Conservation (phyloP, 2,113 vertebrate species). For the Semicossyphus pulcher region DNA sequence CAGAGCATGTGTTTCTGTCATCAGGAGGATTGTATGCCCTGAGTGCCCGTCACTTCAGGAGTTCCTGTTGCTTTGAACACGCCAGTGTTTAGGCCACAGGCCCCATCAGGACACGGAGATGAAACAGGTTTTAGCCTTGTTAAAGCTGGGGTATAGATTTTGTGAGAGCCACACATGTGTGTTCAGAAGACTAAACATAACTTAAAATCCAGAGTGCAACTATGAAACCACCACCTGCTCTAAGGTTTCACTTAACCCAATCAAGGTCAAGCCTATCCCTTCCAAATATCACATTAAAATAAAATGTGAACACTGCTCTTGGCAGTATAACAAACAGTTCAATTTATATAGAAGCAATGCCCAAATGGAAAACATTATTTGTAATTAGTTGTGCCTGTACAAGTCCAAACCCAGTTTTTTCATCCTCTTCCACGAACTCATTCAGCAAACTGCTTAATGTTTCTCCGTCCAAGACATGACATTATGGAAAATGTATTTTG, state of each 20-base stretch:
- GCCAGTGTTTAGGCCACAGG: conserved; percentile 19
- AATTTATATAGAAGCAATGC: neutral
- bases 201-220: conserved; percentile 33
- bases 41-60: conserved; percentile 49
- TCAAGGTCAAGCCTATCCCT: conserved; percentile 18
- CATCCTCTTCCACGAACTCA: neutral
- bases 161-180: conserved; percentile 39
- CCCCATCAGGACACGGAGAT: conserved; percentile 44
- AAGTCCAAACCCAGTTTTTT: conserved; percentile 12
- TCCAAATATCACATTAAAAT: neutral
- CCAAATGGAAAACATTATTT: conserved; percentile 2
- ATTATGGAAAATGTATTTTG: conserved; percentile 68
- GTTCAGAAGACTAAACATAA: conserved; percentile 50
- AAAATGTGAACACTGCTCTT: conserved; percentile 2
- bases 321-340: neutral
- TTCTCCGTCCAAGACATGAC: conserved; percentile 55
- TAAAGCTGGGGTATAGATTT: conserved; percentile 31
- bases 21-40: conserved; percentile 69
- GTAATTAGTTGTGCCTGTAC: neutral
- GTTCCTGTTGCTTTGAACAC: conserved; percentile 66
- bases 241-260: conserved; percentile 56
- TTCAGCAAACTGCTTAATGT: conserved; percentile 34
- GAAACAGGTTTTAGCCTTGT: conserved; percentile 62
- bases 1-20: conserved; percentile 80
- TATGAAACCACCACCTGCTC: conserved; percentile 55